Evolutionary conservation across 2,888 invertebrate genomes (phyloP).

Genomic region (Callyntrura sp.): DNA sequence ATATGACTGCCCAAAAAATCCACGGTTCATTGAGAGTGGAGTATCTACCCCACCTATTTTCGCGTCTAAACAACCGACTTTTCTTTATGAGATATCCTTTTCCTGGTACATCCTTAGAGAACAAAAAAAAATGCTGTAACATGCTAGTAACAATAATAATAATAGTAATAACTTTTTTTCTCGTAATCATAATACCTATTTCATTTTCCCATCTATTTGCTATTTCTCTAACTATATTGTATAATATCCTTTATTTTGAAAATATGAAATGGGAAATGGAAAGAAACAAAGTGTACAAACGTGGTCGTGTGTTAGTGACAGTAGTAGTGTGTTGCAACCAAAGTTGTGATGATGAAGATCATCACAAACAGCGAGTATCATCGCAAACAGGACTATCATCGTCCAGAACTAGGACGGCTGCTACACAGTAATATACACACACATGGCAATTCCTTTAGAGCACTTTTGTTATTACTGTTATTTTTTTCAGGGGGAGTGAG

Average conservation of each 20-base stretch:
- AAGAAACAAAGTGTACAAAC: not conserved
- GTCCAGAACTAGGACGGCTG: not conserved
- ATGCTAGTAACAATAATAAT: no score
- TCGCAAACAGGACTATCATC: not conserved
- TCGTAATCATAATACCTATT: no score
- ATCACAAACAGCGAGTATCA: not conserved
- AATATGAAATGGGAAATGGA: constrained; percentile 1
- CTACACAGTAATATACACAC: no score
- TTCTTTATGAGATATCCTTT: not conserved
- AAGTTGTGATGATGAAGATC: not conserved
- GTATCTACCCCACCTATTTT: not conserved
- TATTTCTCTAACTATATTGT: no score
- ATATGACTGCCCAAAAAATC: constrained; percentile 62
- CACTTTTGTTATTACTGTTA: not conserved
- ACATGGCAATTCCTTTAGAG: no score
- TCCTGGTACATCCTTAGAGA: not conserved
- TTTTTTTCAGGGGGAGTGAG: not conserved
- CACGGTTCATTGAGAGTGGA: constrained; percentile 57
- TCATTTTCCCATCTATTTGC: no score
- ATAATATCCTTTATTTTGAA: not conserved
- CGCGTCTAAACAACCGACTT: not conserved
- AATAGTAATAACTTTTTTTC: no score
- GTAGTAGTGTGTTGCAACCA: not conserved
- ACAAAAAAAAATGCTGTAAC: not conserved
- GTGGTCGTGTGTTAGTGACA: not conserved